These are phyloP conservation scores for Callionymus lyra DNA, from an alignment of 2,113 vertebrate genomes.

Conservation along the genomic window DNA sequence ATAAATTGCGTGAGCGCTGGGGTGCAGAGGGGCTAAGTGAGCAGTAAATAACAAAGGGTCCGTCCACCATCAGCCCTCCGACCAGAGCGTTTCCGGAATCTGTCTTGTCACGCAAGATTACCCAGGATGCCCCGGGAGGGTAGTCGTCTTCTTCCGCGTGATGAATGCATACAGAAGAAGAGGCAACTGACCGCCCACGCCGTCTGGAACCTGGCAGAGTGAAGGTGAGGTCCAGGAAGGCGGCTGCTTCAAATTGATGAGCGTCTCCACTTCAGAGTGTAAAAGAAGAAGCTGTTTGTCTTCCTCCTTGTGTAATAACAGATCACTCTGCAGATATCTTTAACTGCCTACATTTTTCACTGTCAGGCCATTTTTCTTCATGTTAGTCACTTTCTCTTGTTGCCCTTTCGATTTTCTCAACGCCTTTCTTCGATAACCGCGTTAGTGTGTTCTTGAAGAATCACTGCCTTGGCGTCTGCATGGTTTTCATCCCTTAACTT, in stretches of 20 bases:
- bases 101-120: slow-evolving; percentile 63
- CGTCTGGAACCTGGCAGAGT: slow-evolving; percentile 31
- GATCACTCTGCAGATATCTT: slow-evolving; percentile 59
- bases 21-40: slow-evolving; percentile 67
- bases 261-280: slow-evolving; percentile 66
- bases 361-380: slow-evolving; percentile 47
- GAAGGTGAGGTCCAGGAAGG: slow-evolving; percentile 48
- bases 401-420: slow-evolving; percentile 48
- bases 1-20: slow-evolving; percentile 72
- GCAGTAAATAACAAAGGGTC: slow-evolving; percentile 76
- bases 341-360: slow-evolving; percentile 69
- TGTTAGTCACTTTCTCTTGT: slow-evolving; percentile 40
- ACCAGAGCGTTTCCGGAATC: slow-evolving; percentile 44
- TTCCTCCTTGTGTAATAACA: slow-evolving; percentile 63
- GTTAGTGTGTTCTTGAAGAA: no score
- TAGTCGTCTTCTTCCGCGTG: slow-evolving; percentile 50
- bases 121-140: slow-evolving; percentile 59
- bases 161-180: slow-evolving; percentile 49
- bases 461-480: not conserved
- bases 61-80: slow-evolving; percentile 41
- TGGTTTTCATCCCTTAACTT: slow-evolving; percentile 9
- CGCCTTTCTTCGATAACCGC: slow-evolving; percentile 25
- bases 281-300: slow-evolving; percentile 62
- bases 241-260: slow-evolving; percentile 71
- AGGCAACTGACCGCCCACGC: slow-evolving; percentile 22